Evolutionary conservation across 2,888 invertebrate genomes (phyloP).

Genomic region (Craniophora ligustri): DNA sequence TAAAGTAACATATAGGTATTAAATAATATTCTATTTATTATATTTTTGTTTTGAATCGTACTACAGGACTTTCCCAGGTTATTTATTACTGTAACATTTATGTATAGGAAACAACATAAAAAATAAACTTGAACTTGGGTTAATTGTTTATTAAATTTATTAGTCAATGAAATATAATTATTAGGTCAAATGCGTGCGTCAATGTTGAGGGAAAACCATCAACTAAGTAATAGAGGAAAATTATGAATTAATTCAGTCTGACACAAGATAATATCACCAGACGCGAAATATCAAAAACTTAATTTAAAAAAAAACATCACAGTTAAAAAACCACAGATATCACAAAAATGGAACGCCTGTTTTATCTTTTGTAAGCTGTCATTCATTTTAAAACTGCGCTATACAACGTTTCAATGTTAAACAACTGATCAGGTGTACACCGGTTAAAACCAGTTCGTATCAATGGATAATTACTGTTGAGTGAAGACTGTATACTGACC

Average conservation of each 20-base stretch:
- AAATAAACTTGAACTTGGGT: not conserved
- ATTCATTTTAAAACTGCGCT: conserved; percentile 21
- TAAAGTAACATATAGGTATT: too few relatives aligned
- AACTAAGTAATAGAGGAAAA: conserved; percentile 10
- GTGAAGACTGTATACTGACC: conserved; percentile 12
- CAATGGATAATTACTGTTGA: conserved; percentile 38
- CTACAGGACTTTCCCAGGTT: not conserved
- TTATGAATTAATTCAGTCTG: not conserved
- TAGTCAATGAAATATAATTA: conserved; percentile 16
- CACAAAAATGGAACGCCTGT: conserved; percentile 10
- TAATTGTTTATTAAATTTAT: conserved; percentile 5
- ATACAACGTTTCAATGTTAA: conserved; percentile 17
- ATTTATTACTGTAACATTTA: not conserved
- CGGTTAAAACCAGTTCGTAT: conserved; percentile 23
- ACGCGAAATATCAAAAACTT: not conserved
- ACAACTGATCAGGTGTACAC: conserved; percentile 30
- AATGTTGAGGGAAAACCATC: conserved; percentile 17
- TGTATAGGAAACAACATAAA: conserved; percentile 17
- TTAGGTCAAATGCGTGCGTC: conserved; percentile 18
- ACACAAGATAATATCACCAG: not conserved
- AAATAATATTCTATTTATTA: not conserved
- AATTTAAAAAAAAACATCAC: not conserved
- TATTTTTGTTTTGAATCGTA: not conserved
- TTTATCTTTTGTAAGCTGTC: conserved; percentile 20
- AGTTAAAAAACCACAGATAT: conserved; percentile 11